Conservation (phyloP, 1,140 invertebrate species). For the Stegodyphus dumicola region DNA sequence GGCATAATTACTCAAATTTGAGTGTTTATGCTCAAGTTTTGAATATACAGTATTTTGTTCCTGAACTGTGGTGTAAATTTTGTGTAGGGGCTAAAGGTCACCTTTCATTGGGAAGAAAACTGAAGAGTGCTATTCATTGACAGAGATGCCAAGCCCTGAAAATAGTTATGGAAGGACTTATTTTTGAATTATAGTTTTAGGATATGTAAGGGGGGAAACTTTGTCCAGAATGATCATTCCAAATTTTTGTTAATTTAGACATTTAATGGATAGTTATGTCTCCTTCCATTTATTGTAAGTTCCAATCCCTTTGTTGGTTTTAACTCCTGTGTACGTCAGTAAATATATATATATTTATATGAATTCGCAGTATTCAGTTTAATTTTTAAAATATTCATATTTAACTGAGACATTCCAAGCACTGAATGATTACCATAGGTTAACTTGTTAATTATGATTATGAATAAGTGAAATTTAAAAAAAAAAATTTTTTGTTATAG, state of each 20-base stretch:
- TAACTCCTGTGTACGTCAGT: no score
- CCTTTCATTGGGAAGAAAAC: slow-evolving; percentile 38
- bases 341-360: no score
- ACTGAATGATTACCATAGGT: no score
- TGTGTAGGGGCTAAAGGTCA: slow-evolving; percentile 48
- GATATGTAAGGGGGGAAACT: background rate
- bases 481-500: no score
- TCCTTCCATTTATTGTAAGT: no score
- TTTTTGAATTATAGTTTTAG: slow-evolving; percentile 33
- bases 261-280: no score
- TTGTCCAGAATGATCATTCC: slow-evolving; percentile 40
- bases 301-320: no score
- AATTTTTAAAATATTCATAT: no score
- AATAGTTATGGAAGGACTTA: background rate
- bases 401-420: no score
- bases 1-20: slow-evolving; percentile 32
- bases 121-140: slow-evolving; percentile 26
- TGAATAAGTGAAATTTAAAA: no score
- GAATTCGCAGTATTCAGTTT: no score
- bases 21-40: slow-evolving; percentile 31
- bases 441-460: no score
- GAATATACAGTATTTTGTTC: slow-evolving; percentile 51
- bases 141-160: slow-evolving; percentile 48
- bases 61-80: slow-evolving; percentile 50
- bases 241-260: background rate